phyloP scores from a whole-genome alignment of 2,113 vertebrate genomes.

The Bubo scandiacus region DNA sequence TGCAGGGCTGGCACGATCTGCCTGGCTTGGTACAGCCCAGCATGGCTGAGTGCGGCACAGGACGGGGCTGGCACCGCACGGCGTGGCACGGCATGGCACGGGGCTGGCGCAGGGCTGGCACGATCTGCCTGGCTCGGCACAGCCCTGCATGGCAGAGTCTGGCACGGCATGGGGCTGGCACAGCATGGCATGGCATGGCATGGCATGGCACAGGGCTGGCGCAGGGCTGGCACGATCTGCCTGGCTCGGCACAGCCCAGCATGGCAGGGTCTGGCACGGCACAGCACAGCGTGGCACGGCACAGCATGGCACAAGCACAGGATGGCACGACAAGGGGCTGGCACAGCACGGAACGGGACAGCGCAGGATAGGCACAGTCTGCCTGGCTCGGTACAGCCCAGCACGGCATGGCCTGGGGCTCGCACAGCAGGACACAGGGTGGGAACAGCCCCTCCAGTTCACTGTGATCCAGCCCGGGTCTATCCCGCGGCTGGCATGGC shows the following conservation, averaged over 20 bases:
- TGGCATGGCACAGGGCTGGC: background rate
- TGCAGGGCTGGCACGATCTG: background rate
- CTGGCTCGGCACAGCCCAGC: too few species aligned
- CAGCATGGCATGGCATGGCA: background rate
- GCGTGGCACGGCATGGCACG: background rate
- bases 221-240: background rate
- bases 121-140: background rate
- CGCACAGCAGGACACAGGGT: background rate
- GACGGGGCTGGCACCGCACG: too few species aligned
- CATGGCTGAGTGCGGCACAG: too few species aligned
- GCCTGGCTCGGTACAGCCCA: too few species aligned
- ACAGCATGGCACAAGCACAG: too few species aligned
- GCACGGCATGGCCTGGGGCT: background rate
- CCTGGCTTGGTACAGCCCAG: background rate
- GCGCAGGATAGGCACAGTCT: too few species aligned
- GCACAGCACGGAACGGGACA: too few species aligned
- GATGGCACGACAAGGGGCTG: too few species aligned
- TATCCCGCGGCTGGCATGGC: rapidly evolving
- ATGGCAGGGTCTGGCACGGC: background rate
- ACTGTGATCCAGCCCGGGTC: background rate
- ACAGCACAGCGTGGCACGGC: too few species aligned
- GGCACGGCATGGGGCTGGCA: background rate
- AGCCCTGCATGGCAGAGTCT: too few species aligned
- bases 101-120: background rate
- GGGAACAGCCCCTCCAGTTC: background rate